Base-by-base conservation (phyloP, 1,140 invertebrate species). In the Drosophila orena region DNA sequence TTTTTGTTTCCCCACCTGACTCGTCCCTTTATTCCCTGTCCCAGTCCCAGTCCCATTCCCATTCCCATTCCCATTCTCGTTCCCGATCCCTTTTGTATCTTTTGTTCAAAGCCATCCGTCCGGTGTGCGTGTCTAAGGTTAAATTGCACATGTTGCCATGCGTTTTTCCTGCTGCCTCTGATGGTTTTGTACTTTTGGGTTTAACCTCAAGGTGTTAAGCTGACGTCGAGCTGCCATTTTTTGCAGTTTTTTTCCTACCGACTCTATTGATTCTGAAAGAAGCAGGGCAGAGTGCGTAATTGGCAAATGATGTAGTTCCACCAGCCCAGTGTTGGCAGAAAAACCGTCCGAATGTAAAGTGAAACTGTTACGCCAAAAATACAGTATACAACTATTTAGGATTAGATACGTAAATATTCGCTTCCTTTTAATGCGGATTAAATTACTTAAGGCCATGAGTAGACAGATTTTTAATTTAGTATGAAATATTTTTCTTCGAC, bases 61-160 rank as follows among this genome's bases (percentile, higher is more conserved):
- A 1, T 20, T 43, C 8, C 49, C 50, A n/a, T 38, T 50, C 34
- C 40, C 61, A 43, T 15, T 8, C 15, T 15, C 35, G 1, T 37
- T 38, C 8, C 50, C 52, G 24, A 44, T 52, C 38, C 46, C 61
- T 70, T 77, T 68, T 59, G 71, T 68, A 50, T 76, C 71, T 59
- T 77, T 77, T 77, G 73, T 77, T 57, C 68, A 47, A 69, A 71
- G 43, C 65, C 68, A 70, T 71, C 49, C 71, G 49, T 56, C 30
- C 42, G 46, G 38, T 44, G 62, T 74, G 77, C 69, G 65, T 80
- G 81, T 86, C 74, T 81, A 69, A 88, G 75, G 79, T 79, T 81
- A 72, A 81, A 88, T 81, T 86, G 78, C 81, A 88, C 65, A 81
- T 78, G 78, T 72, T 86, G 65, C 35, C 65, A 55, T 86, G 70